Evolutionary conservation across 2,113 vertebrate species (phyloP).

Genomic region (Ploceus nigricollis): DNA sequence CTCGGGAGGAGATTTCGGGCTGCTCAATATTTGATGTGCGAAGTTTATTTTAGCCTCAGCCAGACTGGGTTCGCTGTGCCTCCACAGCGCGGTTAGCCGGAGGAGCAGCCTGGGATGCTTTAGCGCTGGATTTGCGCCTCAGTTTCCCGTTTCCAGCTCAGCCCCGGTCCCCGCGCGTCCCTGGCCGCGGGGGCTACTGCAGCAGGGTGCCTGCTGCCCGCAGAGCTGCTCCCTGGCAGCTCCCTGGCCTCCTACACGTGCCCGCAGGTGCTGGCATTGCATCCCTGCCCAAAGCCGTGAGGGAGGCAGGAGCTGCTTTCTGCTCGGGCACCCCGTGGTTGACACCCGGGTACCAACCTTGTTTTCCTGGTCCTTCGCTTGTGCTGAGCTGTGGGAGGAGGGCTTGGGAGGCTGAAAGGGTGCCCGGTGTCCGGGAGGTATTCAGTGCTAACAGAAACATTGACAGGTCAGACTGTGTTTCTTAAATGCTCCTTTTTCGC

Average conservation of each 20-base stretch:
- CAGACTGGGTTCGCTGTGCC: neutral
- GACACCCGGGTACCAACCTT: neutral
- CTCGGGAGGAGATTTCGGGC: neutral
- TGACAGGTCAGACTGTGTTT: slow-evolving; percentile 51
- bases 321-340: neutral
- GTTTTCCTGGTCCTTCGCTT: neutral
- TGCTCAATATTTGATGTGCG: neutral
- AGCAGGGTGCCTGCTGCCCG: neutral
- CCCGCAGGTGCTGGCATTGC: accelerated
- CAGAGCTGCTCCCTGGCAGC: neutral
- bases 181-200: accelerated
- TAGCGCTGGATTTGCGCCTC: accelerated
- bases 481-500: slow-evolving; percentile 42
- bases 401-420: neutral
- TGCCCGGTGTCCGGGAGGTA: slow-evolving; percentile 6
- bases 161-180: accelerated
- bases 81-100: neutral
- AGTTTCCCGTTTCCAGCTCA: accelerated
- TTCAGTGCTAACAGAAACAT: slow-evolving; percentile 61
- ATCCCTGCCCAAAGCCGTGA: neutral
- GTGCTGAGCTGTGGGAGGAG: neutral
- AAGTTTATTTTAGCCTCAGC: slow-evolving; percentile 37
- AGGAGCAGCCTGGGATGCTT: neutral
- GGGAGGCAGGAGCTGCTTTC: neutral
- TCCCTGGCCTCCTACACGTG: accelerated